A percentile compares a stretch with the other conserved stretches of the same genome.
These are phyloP conservation scores for Myopa testacea DNA, from an alignment of 2,888 invertebrate species.

Conservation along the genomic window DNA sequence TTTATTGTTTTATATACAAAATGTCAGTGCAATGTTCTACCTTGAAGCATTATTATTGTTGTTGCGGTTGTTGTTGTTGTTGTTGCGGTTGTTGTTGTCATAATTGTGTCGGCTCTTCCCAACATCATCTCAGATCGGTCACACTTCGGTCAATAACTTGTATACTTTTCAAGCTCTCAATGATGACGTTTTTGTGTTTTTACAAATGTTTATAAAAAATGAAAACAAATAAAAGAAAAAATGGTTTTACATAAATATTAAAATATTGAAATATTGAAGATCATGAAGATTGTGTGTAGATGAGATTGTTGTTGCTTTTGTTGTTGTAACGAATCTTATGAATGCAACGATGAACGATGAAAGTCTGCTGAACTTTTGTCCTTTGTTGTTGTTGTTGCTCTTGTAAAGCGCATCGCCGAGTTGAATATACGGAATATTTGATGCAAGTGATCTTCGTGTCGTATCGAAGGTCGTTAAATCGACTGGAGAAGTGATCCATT, in stretches of 20 bases:
- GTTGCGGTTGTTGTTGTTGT: conserved; percentile 29
- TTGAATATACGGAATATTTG: background rate
- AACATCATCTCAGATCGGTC: background rate
- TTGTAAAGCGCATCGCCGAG: background rate
- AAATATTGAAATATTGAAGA: background rate
- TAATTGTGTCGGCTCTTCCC: background rate
- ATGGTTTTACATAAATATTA: no score
- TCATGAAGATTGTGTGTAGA: conserved; percentile 7
- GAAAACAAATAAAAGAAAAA: no score
- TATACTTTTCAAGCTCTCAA: conserved; percentile 14
- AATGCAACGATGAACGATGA: conserved; percentile 36
- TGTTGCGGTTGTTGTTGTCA: background rate
- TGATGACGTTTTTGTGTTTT: conserved; percentile 21
- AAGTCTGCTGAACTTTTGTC: conserved; percentile 63
- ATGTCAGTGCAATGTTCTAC: conserved; percentile 39
- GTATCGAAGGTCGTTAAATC: background rate
- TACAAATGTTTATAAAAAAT: no score
- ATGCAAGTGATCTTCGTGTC: background rate
- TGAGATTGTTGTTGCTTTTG: conserved; percentile 26
- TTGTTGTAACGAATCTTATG: conserved; percentile 50
- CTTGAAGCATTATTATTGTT: conserved; percentile 33
- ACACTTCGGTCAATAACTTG: conserved; percentile 22
- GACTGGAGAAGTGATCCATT: no score
- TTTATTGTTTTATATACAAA: no score
- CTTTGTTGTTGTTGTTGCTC: conserved; percentile 54